phyloP scores from a whole-genome alignment of 2,888 invertebrate genomes.

The Campoplex capitator region DNA sequence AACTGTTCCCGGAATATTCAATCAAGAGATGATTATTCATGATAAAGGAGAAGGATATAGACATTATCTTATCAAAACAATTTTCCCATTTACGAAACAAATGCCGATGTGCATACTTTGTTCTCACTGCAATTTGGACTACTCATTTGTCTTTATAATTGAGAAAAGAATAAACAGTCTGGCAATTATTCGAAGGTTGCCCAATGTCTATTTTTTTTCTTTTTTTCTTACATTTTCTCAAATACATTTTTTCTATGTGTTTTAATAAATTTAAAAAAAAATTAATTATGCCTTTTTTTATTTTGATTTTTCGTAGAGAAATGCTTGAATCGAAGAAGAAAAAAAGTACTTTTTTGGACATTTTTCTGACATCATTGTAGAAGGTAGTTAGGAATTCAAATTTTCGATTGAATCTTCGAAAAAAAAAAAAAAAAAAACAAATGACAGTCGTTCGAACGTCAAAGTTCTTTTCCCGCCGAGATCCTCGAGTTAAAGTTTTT shows the following conservation, averaged over 20 bases:
- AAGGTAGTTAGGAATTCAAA: too few relatives aligned
- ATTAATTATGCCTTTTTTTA: too few relatives aligned
- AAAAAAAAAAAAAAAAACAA: too few relatives aligned
- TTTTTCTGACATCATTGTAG: too few relatives aligned
- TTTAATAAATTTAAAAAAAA: background rate
- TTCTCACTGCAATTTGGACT: background rate
- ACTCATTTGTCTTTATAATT: background rate
- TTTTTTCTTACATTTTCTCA: background rate
- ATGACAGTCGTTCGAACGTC: too few relatives aligned
- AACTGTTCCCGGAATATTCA: background rate
- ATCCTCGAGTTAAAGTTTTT: too few relatives aligned
- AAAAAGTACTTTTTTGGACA: too few relatives aligned
- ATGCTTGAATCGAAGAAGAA: too few relatives aligned
- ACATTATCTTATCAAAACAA: background rate
- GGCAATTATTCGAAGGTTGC: background rate
- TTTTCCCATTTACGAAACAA: background rate
- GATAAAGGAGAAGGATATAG: background rate
- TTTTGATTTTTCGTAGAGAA: too few relatives aligned
- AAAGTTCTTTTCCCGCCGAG: too few relatives aligned
- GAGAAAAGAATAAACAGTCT: background rate
- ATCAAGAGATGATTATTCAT: background rate
- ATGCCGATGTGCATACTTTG: background rate
- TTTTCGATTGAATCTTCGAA: too few relatives aligned
- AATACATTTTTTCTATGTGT: background rate
- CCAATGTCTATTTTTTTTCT: background rate